Base-by-base conservation (phyloP, 2,888 invertebrate species). In the Tenthredo notha region DNA sequence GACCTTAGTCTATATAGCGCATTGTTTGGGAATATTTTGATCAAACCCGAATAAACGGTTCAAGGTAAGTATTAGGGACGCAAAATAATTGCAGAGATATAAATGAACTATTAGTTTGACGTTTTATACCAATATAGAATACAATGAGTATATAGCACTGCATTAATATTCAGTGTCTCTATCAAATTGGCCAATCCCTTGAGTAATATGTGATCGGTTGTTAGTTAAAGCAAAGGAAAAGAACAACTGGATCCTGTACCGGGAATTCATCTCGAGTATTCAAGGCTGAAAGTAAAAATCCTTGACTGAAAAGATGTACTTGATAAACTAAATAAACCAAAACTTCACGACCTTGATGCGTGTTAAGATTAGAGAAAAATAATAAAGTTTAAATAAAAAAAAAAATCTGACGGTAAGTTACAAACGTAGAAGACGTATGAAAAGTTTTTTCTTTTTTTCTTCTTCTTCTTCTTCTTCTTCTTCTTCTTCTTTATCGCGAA, bases 241-340 rank as follows among this genome's bases (percentile, higher is more conserved):
- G 54, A 77, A 77, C n/a, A n/a, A 33, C 50, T 29, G 77, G 29
- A 21, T 9, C 54, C 29, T 33, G 77, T 77, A 40, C 54, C 50
- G 50, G 54, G 54, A 77, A 50, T 77, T 54, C 77, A 77, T 77
- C 77, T 74, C 43, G 43, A 29, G 9, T 18, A 33, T 77, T 37
- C 77, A 77, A 54, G 77, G 54, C n/a, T 29, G 74, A 21, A 25
- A 43, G 74, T 40, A 21, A 74, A 74, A 43, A 40, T 77, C 77
- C 47, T 50, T 50, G 54, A 15, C 9, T 33, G 54, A 54, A 77
- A 54, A 77, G 29, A 77, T 54, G 50, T 77, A 50, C 47, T 77
- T 54, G 77, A 54, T 77, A 29, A 54, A 29, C 9, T 54, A 54
- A 50, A 54, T 50, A 18, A 54, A 29, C 18, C 37, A 77, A 77